phyloP scores from a whole-genome alignment of 64 coral and sea anemone genomes.

The Stichodactyla helianthus region DNA sequence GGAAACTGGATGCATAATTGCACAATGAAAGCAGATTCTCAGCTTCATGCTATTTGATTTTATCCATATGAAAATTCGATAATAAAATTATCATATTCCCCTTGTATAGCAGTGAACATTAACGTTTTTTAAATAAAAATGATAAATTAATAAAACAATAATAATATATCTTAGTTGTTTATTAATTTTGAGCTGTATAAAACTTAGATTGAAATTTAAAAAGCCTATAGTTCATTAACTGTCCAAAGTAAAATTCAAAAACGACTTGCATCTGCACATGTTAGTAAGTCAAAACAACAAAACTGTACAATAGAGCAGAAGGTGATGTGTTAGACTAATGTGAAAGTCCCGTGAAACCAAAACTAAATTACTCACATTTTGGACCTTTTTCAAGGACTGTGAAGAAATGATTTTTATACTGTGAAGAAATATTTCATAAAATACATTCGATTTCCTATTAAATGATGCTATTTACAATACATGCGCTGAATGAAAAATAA shows the following conservation, averaged over 20 bases:
- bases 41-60: too few relatives aligned
- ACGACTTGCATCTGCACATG: not conserved
- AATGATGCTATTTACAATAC: not conserved
- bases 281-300: not conserved
- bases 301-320: not conserved
- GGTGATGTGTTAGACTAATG: not conserved
- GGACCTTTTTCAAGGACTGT: not conserved
- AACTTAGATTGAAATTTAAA: not conserved
- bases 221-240: not conserved
- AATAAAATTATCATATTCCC: too few relatives aligned
- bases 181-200: too few relatives aligned
- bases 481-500: not conserved
- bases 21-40: too few relatives aligned
- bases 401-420: not conserved
- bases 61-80: too few relatives aligned
- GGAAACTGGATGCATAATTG: too few relatives aligned
- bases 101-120: too few relatives aligned
- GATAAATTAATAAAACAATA: not conserved
- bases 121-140: not conserved
- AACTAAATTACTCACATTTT: too few relatives aligned
- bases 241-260: not conserved
- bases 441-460: too few relatives aligned
- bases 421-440: too few relatives aligned
- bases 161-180: too few relatives aligned
- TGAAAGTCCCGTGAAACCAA: too few relatives aligned